Evolutionary conservation across 1,140 invertebrate genomes (phyloP).

Genomic region (Trichonephila inaurata): DNA sequence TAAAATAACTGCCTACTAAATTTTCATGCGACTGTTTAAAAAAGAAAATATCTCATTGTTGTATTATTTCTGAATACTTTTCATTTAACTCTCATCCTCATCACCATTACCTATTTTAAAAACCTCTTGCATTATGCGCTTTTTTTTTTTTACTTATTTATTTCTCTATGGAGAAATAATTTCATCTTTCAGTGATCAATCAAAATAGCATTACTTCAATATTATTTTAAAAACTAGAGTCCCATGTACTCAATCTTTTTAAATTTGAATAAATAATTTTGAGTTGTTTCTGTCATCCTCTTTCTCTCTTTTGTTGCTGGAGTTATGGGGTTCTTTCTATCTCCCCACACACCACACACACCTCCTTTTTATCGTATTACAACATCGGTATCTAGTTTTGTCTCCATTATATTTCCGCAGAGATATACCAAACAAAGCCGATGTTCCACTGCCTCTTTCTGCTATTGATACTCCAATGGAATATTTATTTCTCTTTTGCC

Average conservation of each 20-base stretch:
- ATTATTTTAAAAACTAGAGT: background rate
- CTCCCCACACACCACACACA: background rate
- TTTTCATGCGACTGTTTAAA: no score
- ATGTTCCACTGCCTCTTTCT: background rate
- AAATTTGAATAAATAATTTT: slow-evolving; percentile 8
- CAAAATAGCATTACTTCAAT: background rate
- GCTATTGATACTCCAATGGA: background rate
- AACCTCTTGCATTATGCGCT: no score
- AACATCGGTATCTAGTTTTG: background rate
- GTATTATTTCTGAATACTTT: no score
- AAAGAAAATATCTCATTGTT: no score
- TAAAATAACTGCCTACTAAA: no score
- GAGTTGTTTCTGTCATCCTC: no score
- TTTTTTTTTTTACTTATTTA: no score
- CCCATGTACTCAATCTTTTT: background rate
- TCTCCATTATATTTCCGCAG: background rate
- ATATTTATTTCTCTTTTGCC: background rate
- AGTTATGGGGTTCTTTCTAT: background rate
- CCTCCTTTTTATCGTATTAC: background rate
- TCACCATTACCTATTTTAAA: no score
- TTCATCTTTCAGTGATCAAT: no score
- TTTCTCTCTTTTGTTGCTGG: no score
- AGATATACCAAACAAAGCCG: background rate
- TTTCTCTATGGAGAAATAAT: no score
- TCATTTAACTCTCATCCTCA: no score